Evolutionary conservation across 1,140 invertebrate species (phyloP), one percentile per base, ranked within the genome.

Genomic region (Hylaeus volcanicus): DNA sequence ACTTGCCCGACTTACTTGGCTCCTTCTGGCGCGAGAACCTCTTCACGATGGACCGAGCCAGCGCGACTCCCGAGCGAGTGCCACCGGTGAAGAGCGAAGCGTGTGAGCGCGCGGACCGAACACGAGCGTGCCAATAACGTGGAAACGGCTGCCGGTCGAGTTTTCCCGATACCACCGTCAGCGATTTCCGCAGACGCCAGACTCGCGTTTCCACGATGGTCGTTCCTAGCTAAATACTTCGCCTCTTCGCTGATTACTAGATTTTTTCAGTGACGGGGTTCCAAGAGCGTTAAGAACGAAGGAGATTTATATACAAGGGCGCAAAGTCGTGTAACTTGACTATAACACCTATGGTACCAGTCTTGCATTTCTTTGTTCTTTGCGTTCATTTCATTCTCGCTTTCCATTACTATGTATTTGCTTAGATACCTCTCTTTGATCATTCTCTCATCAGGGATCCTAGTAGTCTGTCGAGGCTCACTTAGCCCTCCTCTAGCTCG

Each of bases 1-100:
- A 88, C 88, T 88, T 89, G 85, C 85, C 56, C 70, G 83, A 70
- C 66, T 86, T 78, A 58, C 84, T 85, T 68, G 37, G 53, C 37
- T 58, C 12, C 4, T 41, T 39, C 63, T 4, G 61, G 26, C 68
- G 77, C 45, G 68, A 5, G 14, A 73, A n/a, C n/a, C 41, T 60
- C 63, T 43, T n/a, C 15, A 1, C 51, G 53, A 65, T 48, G 39
- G 15, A 37, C 51, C 65, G 4, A 73, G 26, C 26, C 26, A 26
- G 65, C 45, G 48, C 76, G 60, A 74, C 48, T 56, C 26, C 71
- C 64, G 74, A 12, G 83, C 80, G 83, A 58, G 11, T 41, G 26
- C 37, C 51, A n/a, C 37, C 26, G 6, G 15, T 55, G 71, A 48
- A 15, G 51, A 43, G 14, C 53, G 15, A 15, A 41, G 37, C 41